phyloP scores from a whole-genome alignment of 2,888 invertebrate genomes.

The Sphecodes monilicornis region DNA sequence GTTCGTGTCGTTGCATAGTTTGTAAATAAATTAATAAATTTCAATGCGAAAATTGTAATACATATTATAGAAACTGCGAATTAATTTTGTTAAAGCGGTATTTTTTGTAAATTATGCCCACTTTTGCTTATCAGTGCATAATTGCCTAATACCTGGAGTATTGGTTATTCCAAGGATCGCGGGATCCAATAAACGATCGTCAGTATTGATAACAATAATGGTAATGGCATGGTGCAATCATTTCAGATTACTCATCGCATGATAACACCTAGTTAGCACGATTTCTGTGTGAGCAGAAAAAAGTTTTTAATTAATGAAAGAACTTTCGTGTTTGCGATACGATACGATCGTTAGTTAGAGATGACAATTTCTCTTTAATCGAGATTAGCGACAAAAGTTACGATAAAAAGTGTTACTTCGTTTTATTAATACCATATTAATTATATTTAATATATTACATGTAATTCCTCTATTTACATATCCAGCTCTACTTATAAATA shows the following conservation, averaged over 20 bases:
- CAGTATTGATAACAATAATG: not conserved
- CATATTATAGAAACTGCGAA: not conserved
- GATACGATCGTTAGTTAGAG: not conserved
- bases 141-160: not conserved
- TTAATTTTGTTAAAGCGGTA: not conserved
- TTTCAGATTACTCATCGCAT: not conserved
- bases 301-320: slow-evolving; percentile 2
- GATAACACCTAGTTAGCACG: not conserved
- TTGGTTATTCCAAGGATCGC: not conserved
- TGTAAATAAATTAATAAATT: not conserved
- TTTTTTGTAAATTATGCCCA: not conserved
- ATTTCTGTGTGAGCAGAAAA: not conserved
- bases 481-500: no score
- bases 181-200: not conserved
- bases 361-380: not conserved
- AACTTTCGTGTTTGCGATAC: not conserved
- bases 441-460: not conserved
- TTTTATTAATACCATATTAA: not conserved
- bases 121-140: not conserved
- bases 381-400: not conserved
- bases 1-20: not conserved
- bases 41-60: not conserved
- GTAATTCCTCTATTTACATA: no score
- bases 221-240: not conserved
- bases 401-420: not conserved